Conservation (phyloP, 1,140 invertebrate genomes). For the Holotrichia oblita region DNA sequence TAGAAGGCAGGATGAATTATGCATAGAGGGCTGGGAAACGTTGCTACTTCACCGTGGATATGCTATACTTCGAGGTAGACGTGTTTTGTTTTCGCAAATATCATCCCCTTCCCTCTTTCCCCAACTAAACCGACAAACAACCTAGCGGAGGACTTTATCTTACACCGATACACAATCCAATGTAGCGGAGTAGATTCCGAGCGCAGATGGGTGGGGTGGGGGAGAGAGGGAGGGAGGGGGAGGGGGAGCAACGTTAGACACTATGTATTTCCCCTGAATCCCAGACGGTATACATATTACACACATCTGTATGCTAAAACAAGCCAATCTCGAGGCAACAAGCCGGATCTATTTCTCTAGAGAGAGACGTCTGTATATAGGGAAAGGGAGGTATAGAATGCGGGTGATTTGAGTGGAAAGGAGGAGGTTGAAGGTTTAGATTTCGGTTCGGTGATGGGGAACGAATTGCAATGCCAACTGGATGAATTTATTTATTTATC, state of each 20-base stretch:
- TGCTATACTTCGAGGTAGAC: background rate
- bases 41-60: background rate
- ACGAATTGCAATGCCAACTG: too few species aligned
- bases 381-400: background rate
- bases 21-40: background rate
- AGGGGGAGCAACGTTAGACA: too few species aligned
- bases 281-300: constrained; percentile 52
- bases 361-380: constrained; percentile 37
- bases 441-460: too few species aligned
- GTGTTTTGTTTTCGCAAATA: constrained; percentile 16
- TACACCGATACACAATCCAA: background rate
- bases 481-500: too few species aligned
- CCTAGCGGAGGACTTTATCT: background rate
- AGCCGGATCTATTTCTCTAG: constrained; percentile 42
- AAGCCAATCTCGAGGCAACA: constrained; percentile 56
- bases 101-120: background rate
- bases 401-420: too few species aligned
- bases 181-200: background rate
- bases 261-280: background rate
- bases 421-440: too few species aligned
- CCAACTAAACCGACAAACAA: background rate
- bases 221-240: too few species aligned
- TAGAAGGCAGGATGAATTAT: background rate
- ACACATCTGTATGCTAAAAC: constrained; percentile 55
- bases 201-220: too few species aligned